Conservation (phyloP, 2,113 vertebrate genomes). For the Eleginops maclovinus region DNA sequence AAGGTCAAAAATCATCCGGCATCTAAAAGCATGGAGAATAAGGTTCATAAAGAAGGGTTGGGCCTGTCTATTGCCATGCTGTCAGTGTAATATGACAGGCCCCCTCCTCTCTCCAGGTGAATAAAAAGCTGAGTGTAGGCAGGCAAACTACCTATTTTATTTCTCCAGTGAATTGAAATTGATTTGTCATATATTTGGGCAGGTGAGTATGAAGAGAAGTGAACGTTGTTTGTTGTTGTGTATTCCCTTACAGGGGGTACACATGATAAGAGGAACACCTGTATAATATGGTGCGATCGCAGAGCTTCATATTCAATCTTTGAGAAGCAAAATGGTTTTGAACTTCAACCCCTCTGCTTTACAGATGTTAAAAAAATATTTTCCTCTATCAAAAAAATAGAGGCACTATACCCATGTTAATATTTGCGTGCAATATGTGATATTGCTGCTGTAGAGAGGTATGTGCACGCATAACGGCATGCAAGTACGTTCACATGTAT, state of each 20-base stretch:
- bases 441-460: not conserved
- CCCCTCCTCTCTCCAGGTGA: conserved; percentile 13
- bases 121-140: conserved; percentile 32
- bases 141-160: conserved; percentile 40
- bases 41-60: not conserved
- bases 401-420: not conserved
- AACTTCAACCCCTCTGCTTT: not conserved
- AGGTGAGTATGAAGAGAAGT: not conserved
- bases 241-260: conserved; percentile 5
- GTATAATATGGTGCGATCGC: not conserved
- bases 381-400: not conserved
- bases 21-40: conserved; percentile 18
- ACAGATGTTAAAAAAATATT: not conserved
- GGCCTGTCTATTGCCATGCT: conserved; percentile 18
- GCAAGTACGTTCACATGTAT: not conserved
- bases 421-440: not conserved
- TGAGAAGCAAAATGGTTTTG: not conserved
- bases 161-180: conserved; percentile 48
- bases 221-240: conserved; percentile 25
- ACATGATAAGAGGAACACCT: conserved; percentile 8
- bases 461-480: not conserved
- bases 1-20: conserved; percentile 35
- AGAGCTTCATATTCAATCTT: conserved; percentile 10
- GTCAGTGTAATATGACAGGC: conserved; percentile 20
- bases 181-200: conserved; percentile 36